A percentile compares a stretch with the other conserved stretches of the same genome.
Conservation (phyloP, 2,797 vertebrate species). For the Parauchenoglanis punctatus region DNA sequence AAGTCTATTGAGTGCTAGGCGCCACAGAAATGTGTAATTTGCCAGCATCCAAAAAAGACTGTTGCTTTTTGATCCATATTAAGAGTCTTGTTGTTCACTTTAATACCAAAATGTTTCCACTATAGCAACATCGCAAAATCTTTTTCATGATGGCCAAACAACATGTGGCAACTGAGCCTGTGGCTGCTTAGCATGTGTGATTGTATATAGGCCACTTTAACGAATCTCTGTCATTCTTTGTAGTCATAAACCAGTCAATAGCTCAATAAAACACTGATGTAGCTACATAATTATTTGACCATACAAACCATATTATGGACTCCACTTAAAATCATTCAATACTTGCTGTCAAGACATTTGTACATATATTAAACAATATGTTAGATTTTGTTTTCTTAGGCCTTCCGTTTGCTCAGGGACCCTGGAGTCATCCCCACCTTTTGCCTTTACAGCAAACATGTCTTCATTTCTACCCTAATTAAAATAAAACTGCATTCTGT, state of each 20-base stretch:
- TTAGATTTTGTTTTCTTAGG: neutral
- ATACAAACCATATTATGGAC: neutral
- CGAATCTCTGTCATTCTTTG: neutral
- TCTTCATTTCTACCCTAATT: neutral
- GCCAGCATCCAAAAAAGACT: constrained; percentile 7
- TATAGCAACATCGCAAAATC: neutral
- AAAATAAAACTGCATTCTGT: neutral
- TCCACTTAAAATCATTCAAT: too few relatives aligned
- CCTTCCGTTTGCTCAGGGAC: neutral
- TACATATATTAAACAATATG: neutral
- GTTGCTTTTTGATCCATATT: constrained; percentile 17
- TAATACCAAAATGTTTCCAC: constrained; percentile 1
- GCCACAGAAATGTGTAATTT: constrained; percentile 16
- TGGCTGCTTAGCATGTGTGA: neutral
- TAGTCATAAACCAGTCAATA: neutral
- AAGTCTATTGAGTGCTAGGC: constrained; percentile 36
- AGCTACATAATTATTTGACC: neutral
- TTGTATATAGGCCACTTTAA: neutral
- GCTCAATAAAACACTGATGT: neutral
- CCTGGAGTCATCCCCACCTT: neutral
- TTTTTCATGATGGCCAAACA: neutral
- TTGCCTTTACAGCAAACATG: neutral
- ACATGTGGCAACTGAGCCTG: neutral
- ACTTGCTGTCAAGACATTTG: neutral
- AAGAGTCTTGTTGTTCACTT: neutral